Evolutionary conservation across 1,140 invertebrate genomes (phyloP).

Genomic region (Chrysoperla carnea): DNA sequence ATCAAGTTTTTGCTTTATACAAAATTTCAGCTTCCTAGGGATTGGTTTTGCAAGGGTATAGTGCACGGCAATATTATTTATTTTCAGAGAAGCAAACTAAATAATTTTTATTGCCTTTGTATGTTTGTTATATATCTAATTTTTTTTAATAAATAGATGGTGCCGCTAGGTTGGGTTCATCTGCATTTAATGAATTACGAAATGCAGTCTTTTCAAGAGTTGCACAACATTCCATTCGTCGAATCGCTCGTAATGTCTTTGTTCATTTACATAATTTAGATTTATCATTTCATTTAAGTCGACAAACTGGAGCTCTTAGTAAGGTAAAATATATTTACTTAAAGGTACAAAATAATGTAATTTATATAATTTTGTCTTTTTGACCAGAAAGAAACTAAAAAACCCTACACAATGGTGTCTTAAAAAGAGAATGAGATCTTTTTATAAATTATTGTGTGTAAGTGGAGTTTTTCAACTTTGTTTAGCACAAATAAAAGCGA

Average conservation of each 20-base stretch:
- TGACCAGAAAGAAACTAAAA: not conserved
- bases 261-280: conserved; percentile 93
- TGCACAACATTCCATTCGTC: conserved; percentile 91
- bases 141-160: conserved; percentile 52
- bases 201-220: conserved; percentile 98
- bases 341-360: not conserved
- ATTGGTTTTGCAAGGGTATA: no score
- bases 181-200: conserved; percentile 87
- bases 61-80: no score
- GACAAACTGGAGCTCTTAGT: conserved; percentile 82
- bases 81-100: conserved; percentile 4
- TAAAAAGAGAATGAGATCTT: no score
- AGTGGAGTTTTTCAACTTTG: no score
- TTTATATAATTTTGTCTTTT: not conserved
- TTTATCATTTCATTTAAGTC: conserved; percentile 80
- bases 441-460: no score
- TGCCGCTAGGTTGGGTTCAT: conserved; percentile 69
- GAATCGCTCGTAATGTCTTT: conserved; percentile 91
- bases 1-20: no score
- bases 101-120: no score
- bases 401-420: not conserved
- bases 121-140: conserved; percentile 1
- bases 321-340: conserved; percentile 31
- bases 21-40: no score
- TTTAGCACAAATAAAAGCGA: no score